A percentile compares a stretch with the other conserved stretches of the same genome.
Conservation (phyloP, 2,113 vertebrate genomes). For the Alouatta palliata region DNA sequence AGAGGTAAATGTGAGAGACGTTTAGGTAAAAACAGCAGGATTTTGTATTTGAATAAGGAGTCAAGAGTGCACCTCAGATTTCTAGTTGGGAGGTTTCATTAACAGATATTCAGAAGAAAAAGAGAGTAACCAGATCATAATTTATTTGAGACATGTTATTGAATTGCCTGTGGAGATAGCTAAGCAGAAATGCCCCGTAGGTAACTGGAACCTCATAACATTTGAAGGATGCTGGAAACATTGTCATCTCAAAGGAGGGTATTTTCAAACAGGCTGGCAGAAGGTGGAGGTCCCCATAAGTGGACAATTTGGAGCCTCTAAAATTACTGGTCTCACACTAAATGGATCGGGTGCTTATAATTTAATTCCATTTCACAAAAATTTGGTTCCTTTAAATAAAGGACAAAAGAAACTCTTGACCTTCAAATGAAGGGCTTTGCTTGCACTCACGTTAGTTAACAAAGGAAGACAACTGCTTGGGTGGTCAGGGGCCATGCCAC, state of each 20-base stretch:
- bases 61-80: not conserved
- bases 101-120: not conserved
- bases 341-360: not conserved
- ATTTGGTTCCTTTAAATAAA: slow-evolving; percentile 16
- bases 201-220: not conserved
- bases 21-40: not conserved
- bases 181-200: not conserved
- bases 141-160: not conserved
- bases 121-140: not conserved
- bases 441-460: slow-evolving; percentile 44
- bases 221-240: not conserved
- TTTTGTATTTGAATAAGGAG: not conserved
- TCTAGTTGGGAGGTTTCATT: not conserved
- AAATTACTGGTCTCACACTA: slow-evolving; percentile 32
- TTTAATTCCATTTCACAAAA: slow-evolving; percentile 10
- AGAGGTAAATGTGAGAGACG: not conserved
- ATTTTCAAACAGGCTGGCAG: slow-evolving; percentile 36
- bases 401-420: not conserved
- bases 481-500: not conserved
- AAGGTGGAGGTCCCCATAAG: not conserved
- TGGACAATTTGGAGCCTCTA: not conserved
- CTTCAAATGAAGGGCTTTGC: slow-evolving; percentile 29
- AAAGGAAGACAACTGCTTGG: not conserved
- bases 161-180: not conserved
- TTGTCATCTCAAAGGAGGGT: not conserved